These are phyloP conservation scores for Tetragonula carbonaria DNA, from an alignment of 2,888 invertebrate species.

Conservation along the genomic window DNA sequence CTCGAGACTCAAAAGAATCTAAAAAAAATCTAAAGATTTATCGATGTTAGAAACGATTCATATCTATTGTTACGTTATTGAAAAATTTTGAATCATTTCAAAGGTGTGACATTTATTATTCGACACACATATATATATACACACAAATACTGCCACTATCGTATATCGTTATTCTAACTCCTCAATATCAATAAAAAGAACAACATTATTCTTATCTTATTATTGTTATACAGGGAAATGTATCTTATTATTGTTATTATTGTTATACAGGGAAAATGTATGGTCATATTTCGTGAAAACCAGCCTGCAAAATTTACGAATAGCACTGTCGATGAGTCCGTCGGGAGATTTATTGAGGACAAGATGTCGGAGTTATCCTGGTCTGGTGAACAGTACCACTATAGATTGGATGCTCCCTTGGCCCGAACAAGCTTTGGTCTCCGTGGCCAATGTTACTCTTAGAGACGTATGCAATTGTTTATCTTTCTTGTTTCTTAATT, in stretches of 20 bases:
- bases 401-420: constrained; percentile 98
- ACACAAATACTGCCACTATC: too few species aligned
- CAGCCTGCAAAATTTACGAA: constrained; percentile 93
- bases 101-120: too few species aligned
- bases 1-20: too few species aligned
- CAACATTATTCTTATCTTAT: too few species aligned
- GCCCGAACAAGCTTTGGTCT: constrained; percentile 94
- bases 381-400: constrained; percentile 95
- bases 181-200: not conserved
- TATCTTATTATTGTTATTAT: not conserved
- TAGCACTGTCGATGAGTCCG: constrained; percentile 96
- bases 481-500: too few species aligned
- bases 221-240: too few species aligned
- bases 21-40: too few species aligned
- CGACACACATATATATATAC: too few species aligned
- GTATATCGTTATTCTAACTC: not conserved
- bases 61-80: too few species aligned
- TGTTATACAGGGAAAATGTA: constrained; percentile 88
- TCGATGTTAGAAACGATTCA: too few species aligned
- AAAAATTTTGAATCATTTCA: too few species aligned
- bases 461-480: constrained; percentile 88
- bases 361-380: constrained; percentile 95
- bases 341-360: constrained; percentile 92
- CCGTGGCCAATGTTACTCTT: constrained; percentile 94
- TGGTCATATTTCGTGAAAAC: constrained; percentile 93